phyloP scores from a whole-genome alignment of 2,797 vertebrate species.

The Spatula clypeata region DNA sequence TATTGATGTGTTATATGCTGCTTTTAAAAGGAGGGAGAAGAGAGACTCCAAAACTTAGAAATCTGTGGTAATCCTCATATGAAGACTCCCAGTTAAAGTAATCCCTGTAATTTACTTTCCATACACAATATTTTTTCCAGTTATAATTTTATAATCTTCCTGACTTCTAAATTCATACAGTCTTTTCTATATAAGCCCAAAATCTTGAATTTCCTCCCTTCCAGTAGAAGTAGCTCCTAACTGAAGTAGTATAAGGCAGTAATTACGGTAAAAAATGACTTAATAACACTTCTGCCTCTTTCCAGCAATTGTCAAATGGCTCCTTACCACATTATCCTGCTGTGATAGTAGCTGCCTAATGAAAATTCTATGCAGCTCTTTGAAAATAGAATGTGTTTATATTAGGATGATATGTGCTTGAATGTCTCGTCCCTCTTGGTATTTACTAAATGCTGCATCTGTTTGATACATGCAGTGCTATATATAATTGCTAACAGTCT shows the following conservation, averaged over 20 bases:
- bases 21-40: neutral
- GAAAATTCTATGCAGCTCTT: slow-evolving; percentile 1
- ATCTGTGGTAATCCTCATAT: neutral
- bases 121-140: neutral
- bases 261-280: neutral
- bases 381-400: neutral
- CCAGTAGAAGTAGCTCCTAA: neutral
- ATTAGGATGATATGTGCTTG: neutral
- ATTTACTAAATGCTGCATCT: neutral
- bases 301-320: neutral
- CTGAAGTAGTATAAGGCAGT: neutral
- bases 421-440: neutral
- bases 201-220: neutral
- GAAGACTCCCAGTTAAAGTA: neutral
- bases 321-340: neutral
- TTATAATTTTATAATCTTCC: neutral
- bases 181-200: neutral
- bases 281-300: neutral
- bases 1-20: neutral
- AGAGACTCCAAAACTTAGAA: neutral
- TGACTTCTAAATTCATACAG: neutral
- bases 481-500: neutral
- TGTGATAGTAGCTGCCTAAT: neutral
- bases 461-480: neutral
- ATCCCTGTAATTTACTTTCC: neutral